Conservation (phyloP, 2,113 vertebrate species). For the Poeciliopsis prolifica region DNA sequence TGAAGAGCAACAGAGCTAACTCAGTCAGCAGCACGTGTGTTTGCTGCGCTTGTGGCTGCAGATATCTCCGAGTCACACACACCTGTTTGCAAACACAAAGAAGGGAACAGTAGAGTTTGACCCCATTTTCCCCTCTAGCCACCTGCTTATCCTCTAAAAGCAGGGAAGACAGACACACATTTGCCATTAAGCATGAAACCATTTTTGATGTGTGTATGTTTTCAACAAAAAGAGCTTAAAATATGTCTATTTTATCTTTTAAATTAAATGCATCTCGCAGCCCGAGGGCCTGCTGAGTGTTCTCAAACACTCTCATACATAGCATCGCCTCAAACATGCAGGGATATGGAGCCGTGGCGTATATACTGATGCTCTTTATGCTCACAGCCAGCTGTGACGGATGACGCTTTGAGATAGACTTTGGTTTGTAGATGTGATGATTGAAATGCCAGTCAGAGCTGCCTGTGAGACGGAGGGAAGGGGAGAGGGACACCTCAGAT, state of each 20-base stretch:
- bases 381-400: conserved; percentile 23
- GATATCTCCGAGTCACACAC: conserved; percentile 25
- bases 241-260: neutral
- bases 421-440: conserved; percentile 42
- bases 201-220: neutral
- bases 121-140: conserved; percentile 37
- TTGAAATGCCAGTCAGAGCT: conserved; percentile 64
- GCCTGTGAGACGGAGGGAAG: conserved; percentile 42
- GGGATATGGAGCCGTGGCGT: neutral
- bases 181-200: conserved; percentile 7
- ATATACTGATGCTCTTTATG: neutral
- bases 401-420: conserved; percentile 42
- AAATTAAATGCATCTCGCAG: neutral
- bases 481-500: conserved; percentile 18
- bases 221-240: neutral
- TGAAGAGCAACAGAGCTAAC: conserved; percentile 34
- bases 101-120: conserved; percentile 23
- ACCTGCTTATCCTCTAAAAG: conserved; percentile 35
- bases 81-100: conserved; percentile 42
- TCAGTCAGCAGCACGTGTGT: conserved; percentile 22
- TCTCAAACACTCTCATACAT: conserved; percentile 5
- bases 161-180: conserved; percentile 3
- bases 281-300: neutral
- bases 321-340: conserved; percentile 17
- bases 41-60: conserved; percentile 37